Evolutionary conservation across 2,888 invertebrate species (phyloP), one percentile per base, ranked within the genome.

Genomic region (Saturnia pavonia): DNA sequence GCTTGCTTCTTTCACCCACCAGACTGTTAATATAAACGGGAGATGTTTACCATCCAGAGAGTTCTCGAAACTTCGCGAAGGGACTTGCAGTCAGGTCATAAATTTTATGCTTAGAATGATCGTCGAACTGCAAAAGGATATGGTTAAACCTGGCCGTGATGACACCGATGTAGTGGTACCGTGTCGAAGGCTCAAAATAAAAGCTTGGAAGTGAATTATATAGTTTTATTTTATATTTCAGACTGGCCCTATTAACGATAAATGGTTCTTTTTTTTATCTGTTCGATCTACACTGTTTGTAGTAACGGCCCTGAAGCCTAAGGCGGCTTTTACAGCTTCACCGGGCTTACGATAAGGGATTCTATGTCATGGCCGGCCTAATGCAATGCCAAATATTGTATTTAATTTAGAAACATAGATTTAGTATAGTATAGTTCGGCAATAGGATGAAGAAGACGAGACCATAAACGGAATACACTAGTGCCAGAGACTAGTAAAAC

Each of bases 1-100:
- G 25, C 90, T 96, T 45, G 96, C 96, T 3, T 94, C 96, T 2
- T 84, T 97, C 11, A 95, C 96, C 0, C 96, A 97, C 73, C 96
- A 96, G 79, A 93, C 94, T 6, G 90, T 96, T 6, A 80, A 75
- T 25, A 81, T 94, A 67, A 83, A 80, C 63, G 88, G 87, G 19
- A 83, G 82, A 75, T 85, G 83, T 80, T 88, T 92, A 78, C 94
- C 91, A 82, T 91, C 87, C 1, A 83, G 81, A 79, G 91, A 92
- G 73, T 95, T 94, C 79, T 87, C 91, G 19, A 93, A 86, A 67
- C 84, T 95, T 1, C 86, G 95, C 51, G 95, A 95, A n/a, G 95
- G 95, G 0, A 95, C 95, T 0, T 85, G 94, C 73, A 86, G 82
- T 45, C 95, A 95, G 78, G 88, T 94, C 0, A 83, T 94, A 48